These are phyloP conservation scores for Ganaspis sp. DNA, from an alignment of 1,140 invertebrate species.

Conservation along the genomic window DNA sequence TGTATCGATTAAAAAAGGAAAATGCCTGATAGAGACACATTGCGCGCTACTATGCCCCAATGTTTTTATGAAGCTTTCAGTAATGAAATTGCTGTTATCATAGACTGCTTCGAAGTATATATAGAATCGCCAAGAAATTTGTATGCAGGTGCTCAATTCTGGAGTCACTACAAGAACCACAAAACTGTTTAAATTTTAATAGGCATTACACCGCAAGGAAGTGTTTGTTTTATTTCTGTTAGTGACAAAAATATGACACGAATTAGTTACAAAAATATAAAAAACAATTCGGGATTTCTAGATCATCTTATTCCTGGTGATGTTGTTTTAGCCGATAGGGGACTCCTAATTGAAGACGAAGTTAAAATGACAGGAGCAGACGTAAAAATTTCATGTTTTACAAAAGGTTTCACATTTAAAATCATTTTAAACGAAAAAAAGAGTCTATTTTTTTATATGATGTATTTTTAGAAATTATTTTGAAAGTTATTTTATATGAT, in stretches of 20 bases:
- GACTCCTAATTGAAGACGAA: constrained; percentile 50
- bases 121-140: constrained; percentile 41
- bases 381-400: constrained; percentile 30
- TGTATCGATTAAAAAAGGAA: too few species aligned
- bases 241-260: too few species aligned
- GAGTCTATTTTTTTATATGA: too few species aligned
- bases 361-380: background rate
- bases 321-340: constrained; percentile 44
- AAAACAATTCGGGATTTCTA: constrained; percentile 50
- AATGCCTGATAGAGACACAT: constrained; percentile 26
- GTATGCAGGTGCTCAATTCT: constrained; percentile 34
- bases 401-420: constrained; percentile 4
- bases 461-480: too few species aligned
- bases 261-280: constrained; percentile 53
- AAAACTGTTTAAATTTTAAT: constrained; percentile 56
- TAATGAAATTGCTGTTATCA: constrained; percentile 37
- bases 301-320: constrained; percentile 51
- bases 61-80: constrained; percentile 17
- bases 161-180: constrained; percentile 45
- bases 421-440: background rate
- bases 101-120: constrained; percentile 51
- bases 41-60: constrained; percentile 9
- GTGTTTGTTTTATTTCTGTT: constrained; percentile 56
- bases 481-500: too few species aligned
- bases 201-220: constrained; percentile 55